phyloP scores from a whole-genome alignment of 2,888 invertebrate species.

The Xanthia togata region DNA sequence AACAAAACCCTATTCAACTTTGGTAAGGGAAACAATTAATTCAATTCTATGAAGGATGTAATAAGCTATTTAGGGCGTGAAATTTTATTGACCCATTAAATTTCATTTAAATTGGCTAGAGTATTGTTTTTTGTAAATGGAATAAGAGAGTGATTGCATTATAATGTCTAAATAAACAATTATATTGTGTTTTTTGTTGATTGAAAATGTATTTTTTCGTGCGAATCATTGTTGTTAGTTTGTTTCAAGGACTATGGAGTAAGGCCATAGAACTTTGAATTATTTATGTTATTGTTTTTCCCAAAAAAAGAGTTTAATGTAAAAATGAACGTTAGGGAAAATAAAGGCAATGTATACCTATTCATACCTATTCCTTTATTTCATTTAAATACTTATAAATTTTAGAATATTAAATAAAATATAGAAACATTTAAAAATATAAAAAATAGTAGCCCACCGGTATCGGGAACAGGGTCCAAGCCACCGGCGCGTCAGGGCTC shows the following conservation, averaged over 20 bases:
- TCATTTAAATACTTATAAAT: too few species aligned
- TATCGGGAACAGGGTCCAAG: too few species aligned
- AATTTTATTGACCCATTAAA: conserved; percentile 62
- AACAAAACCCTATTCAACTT: conserved; percentile 34
- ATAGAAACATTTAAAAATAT: too few species aligned
- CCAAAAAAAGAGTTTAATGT: too few species aligned
- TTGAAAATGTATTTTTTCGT: not conserved
- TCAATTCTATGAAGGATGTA: conserved; percentile 48
- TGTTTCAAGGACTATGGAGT: not conserved
- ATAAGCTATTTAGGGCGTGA: conserved; percentile 47
- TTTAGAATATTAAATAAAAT: too few species aligned
- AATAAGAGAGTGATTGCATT: conserved; percentile 24
- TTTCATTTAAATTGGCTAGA: conserved; percentile 42
- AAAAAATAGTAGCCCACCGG: too few species aligned
- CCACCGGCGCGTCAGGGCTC: too few species aligned
- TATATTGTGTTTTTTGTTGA: not conserved
- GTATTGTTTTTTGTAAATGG: conserved; percentile 45
- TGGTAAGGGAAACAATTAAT: conserved; percentile 54
- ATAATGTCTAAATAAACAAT: conserved; percentile 24
- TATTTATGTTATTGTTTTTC: too few species aligned
- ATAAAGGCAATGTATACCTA: too few species aligned
- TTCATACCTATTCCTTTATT: too few species aligned
- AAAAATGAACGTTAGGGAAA: too few species aligned
- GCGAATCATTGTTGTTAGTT: not conserved
- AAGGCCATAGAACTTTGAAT: not conserved